Evolutionary conservation across 2,888 invertebrate species (phyloP), one percentile per base, ranked within the genome.

Genomic region (Minunthozetes semirufus): DNA sequence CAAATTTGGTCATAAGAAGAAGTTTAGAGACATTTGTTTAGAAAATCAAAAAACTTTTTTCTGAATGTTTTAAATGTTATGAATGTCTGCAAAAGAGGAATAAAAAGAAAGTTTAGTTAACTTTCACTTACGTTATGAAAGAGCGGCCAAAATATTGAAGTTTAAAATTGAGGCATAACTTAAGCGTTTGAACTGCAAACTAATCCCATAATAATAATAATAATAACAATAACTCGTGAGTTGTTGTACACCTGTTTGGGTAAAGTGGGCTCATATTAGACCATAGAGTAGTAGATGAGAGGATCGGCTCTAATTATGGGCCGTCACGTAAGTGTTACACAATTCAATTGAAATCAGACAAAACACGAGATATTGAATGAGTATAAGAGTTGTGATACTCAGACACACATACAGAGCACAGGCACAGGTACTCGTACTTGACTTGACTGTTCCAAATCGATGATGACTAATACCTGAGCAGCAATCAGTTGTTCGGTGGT

Each of bases 281-380:
- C 27, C 19, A 53, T 53, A 53, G n/a, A 19, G 53, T n/a, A n/a
- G n/a, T n/a, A n/a, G n/a, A n/a, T n/a, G 15, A 53, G 53, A 53
- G 53, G n/a, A 19, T 6, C 8, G n/a, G 6, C 15, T 25, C 9
- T 66, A 27, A 27, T 38, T 66, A 66, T 3, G 4, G 5, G 33
- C 38, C 38, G 66, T 66, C 38, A 38, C 38, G 38, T 66, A 66
- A 53, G 53, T 66, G 38, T 66, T 66, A 42, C 66, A 38, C 38
- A 66, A 66, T 42, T 66, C 66, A 66, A 27, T 66, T 66, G 66
- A 17, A 66, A 66, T 66, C 38, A 59, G 29, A 66, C 38, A 66
- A 38, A 66, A 53, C 3, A 29, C 6, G 11, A 61, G 27, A 17
- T 33, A 33, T 33, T 33, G 33, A 33, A 29, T 33, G 22, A 61